These are phyloP conservation scores for Ooceraea biroi DNA, from an alignment of 1,140 invertebrate genomes.

Conservation along the genomic window DNA sequence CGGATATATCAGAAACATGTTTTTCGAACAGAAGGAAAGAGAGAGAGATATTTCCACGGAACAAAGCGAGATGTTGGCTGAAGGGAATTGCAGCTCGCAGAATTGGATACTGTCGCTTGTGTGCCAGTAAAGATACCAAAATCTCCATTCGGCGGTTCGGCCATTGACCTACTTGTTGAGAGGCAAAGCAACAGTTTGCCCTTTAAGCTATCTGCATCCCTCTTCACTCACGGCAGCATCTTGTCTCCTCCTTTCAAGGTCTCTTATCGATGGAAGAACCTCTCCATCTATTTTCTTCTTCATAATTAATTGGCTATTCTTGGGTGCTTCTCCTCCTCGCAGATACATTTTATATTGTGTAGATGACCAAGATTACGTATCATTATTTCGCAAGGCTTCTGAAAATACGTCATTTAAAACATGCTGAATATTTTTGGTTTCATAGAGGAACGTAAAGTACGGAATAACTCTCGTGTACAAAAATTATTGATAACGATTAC, in stretches of 20 bases:
- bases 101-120: too few relatives aligned
- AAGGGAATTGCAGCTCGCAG: too few relatives aligned
- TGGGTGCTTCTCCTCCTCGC: not conserved
- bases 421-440: too few relatives aligned
- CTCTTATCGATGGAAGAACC: not conserved
- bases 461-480: too few relatives aligned
- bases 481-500: too few relatives aligned
- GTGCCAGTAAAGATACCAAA: not conserved
- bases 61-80: too few relatives aligned
- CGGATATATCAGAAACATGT: too few relatives aligned
- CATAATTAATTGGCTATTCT: not conserved
- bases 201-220: constrained; percentile 69
- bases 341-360: not conserved
- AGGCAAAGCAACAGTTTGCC: constrained; percentile 85
- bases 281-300: not conserved
- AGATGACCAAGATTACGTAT: not conserved
- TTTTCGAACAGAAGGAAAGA: too few relatives aligned
- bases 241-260: not conserved
- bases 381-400: not conserved
- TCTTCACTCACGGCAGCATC: not conserved
- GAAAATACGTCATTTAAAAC: too few relatives aligned
- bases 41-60: too few relatives aligned
- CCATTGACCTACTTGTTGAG: constrained; percentile 82
- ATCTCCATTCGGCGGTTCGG: constrained; percentile 18
- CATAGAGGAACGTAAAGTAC: too few relatives aligned